phyloP scores from a whole-genome alignment of 2,888 invertebrate species.

The Synergus gifuensis region DNA sequence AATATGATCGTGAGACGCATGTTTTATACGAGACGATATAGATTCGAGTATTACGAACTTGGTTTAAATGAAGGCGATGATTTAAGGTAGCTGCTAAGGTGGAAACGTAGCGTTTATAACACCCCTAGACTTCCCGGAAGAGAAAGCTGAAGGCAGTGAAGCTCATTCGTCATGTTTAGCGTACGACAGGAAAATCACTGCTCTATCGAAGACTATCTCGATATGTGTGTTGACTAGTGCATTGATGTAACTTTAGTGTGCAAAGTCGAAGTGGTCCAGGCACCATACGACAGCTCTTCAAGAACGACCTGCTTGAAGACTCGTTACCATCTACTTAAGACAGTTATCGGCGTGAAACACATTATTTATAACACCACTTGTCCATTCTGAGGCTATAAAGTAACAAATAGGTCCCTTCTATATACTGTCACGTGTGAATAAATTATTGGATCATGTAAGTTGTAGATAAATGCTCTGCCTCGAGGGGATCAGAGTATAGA shows the following conservation, averaged over 20 bases:
- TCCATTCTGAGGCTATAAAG: conserved; percentile 35
- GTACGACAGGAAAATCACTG: conserved; percentile 32
- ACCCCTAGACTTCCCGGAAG: conserved; percentile 3
- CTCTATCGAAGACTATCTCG: conserved; percentile 20
- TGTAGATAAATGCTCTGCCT: conserved; percentile 12
- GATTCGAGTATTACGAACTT: not conserved
- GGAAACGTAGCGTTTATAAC: conserved; percentile 20
- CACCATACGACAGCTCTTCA: not conserved
- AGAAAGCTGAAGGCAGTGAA: conserved; percentile 2
- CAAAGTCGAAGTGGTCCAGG: conserved; percentile 6
- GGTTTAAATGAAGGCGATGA: conserved; percentile 15
- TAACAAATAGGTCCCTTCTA: conserved; percentile 21
- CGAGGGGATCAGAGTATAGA: not conserved
- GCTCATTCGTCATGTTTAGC: conserved; percentile 30
- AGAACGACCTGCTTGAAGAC: conserved; percentile 18
- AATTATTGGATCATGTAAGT: conserved; percentile 19
- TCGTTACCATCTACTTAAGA: conserved; percentile 35
- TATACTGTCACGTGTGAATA: conserved; percentile 24
- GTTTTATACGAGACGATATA: not conserved
- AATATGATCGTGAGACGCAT: not conserved
- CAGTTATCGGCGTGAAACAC: conserved; percentile 34
- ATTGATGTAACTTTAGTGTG: not conserved
- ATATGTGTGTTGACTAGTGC: conserved; percentile 4
- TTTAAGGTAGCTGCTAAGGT: conserved; percentile 29
- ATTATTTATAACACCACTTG: conserved; percentile 39